Conservation (phyloP, 2,797 vertebrate genomes). For the Rhadinocentrus ornatus region DNA sequence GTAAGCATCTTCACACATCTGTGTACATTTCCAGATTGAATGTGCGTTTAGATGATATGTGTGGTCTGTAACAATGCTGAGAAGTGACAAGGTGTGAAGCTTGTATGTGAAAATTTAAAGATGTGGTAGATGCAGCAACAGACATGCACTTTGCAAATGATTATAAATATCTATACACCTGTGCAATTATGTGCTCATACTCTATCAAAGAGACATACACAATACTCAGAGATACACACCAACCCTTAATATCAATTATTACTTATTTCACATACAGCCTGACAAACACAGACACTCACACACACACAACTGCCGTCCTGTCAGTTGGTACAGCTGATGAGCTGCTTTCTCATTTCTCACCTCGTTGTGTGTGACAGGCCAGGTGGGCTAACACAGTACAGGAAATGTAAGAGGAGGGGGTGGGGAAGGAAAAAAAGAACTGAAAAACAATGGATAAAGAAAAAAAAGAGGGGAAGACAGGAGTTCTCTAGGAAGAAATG, state of each 20-base stretch:
- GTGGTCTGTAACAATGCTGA: constrained; percentile 52
- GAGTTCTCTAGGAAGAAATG: constrained; percentile 31
- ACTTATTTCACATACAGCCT: not conserved
- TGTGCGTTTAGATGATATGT: constrained; percentile 10
- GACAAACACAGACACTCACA: constrained; percentile 22
- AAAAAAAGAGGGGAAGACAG: constrained; percentile 5
- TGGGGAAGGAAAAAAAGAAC: constrained; percentile 8
- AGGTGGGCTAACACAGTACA: constrained; percentile 76
- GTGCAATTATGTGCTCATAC: constrained; percentile 20
- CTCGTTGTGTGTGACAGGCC: constrained; percentile 74
- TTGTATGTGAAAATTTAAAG: constrained; percentile 1
- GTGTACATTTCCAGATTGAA: constrained; percentile 22
- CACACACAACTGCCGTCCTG: constrained; percentile 50
- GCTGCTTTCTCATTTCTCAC: constrained; percentile 74
- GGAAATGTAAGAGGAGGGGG: constrained; percentile 60
- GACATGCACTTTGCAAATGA: not conserved
- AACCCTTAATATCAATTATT: constrained; percentile 24
- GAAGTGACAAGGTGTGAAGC: constrained; percentile 61
- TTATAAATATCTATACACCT: not conserved
- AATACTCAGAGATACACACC: constrained; percentile 11
- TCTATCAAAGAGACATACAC: constrained; percentile 1
- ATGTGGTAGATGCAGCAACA: constrained; percentile 1
- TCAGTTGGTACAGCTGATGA: constrained; percentile 72
- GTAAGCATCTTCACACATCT: constrained; percentile 25
- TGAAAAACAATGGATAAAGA: constrained; percentile 39